Percentiles rank a stretch among this genome's conserved stretches.
Evolutionary conservation across 2,888 invertebrate species (phyloP).

Genomic region (Patella ulyssiponensis): DNA sequence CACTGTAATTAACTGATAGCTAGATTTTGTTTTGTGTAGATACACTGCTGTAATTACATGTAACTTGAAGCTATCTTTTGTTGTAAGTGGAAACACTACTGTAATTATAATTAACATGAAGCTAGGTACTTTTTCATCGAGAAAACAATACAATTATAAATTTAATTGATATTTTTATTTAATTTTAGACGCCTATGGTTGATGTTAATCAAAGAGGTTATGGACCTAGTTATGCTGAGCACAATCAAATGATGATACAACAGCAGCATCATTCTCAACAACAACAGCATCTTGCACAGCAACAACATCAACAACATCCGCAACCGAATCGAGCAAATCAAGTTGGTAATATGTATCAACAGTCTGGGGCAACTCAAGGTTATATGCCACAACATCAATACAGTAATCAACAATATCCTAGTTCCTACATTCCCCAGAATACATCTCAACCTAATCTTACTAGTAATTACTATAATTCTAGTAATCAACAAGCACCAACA

Average conservation of each 20-base stretch:
- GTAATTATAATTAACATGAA: no score
- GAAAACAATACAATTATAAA: no score
- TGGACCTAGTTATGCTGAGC: constrained; percentile 19
- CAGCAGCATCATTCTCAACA: constrained; percentile 24
- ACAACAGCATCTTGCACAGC: constrained; percentile 19
- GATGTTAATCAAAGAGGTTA: constrained; percentile 26
- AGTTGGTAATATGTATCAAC: not conserved
- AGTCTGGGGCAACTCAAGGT: no score
- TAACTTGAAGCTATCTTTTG: no score
- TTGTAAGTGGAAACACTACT: no score
- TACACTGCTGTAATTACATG: no score
- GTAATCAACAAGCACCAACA: not conserved
- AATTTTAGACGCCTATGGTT: not conserved
- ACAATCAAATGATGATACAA: constrained; percentile 22
- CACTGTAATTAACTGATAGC: no score
- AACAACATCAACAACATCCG: constrained; percentile 7
- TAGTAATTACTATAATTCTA: not conserved
- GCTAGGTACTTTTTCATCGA: no score
- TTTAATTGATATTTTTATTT: no score
- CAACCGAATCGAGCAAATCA: not conserved
- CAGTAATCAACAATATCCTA: not conserved
- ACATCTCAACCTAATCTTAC: not conserved
- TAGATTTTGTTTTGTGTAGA: no score
- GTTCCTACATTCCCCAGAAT: not conserved
- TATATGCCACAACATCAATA: not conserved